phyloP scores from a whole-genome alignment of 2,113 vertebrate genomes.

The Thunnus thynnus region DNA sequence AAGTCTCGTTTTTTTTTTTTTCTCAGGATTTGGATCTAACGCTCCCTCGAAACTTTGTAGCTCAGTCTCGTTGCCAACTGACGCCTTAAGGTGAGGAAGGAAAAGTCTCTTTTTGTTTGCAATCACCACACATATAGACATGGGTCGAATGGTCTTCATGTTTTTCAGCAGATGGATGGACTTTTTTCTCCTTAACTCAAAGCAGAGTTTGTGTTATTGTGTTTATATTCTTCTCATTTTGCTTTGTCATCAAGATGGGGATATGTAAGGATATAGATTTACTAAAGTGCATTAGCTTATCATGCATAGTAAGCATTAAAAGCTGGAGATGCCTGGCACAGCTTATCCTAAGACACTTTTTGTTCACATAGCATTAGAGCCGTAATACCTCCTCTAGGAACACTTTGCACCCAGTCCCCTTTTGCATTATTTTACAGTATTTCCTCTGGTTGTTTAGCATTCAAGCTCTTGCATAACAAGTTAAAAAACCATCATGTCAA shows the following conservation, averaged over 20 bases:
- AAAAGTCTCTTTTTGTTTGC: neutral
- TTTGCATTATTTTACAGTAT: constrained; percentile 22
- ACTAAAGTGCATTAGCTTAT: constrained; percentile 37
- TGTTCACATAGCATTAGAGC: constrained; percentile 58
- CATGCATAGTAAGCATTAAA: constrained; percentile 59
- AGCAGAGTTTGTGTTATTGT: no score
- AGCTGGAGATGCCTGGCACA: constrained; percentile 57
- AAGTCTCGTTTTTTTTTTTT: constrained; percentile 50
- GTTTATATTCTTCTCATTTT: neutral
- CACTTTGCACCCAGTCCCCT: neutral
- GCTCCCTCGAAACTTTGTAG: constrained; percentile 84
- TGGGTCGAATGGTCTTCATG: neutral
- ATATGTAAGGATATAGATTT: constrained; percentile 48
- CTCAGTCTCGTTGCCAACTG: constrained; percentile 85
- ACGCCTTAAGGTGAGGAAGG: constrained; percentile 87
- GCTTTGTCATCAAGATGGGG: constrained; percentile 29
- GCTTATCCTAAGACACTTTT: constrained; percentile 67
- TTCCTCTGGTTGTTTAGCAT: constrained; percentile 3
- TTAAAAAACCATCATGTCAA: neutral
- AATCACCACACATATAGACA: neutral
- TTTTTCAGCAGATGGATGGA: no score
- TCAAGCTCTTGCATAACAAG: neutral
- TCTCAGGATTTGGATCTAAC: constrained; percentile 87
- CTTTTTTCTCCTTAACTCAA: no score
- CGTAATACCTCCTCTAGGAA: constrained; percentile 40